Percentiles rank a stretch among this genome's conserved stretches.
phyloP scores from a whole-genome alignment of 1,140 invertebrate species.

The Camponotus floridanus region DNA sequence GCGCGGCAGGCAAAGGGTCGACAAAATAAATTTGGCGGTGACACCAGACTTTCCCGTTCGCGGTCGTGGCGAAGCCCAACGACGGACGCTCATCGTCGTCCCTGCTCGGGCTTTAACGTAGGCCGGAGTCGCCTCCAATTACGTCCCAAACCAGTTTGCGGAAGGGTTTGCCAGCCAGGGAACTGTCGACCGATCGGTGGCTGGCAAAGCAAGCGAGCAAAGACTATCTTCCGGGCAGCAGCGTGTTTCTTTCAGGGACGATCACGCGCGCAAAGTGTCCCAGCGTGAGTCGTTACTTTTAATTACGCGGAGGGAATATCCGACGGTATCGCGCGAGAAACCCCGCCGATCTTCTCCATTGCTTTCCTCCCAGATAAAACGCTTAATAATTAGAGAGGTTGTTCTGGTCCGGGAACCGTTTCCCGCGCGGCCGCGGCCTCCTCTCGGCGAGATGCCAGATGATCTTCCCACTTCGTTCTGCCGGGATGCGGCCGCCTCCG shows the following conservation, averaged over 20 bases:
- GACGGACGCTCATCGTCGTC: constrained; percentile 20
- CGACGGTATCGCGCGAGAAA: background rate
- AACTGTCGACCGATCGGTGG: constrained; percentile 30
- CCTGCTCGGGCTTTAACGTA: constrained; percentile 40
- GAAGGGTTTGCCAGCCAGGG: constrained; percentile 36
- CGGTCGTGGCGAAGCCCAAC: constrained; percentile 24
- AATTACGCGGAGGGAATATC: constrained; percentile 61
- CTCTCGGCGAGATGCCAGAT: constrained; percentile 66
- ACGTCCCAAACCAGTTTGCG: constrained; percentile 79
- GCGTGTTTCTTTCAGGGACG: constrained; percentile 20
- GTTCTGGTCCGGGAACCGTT: background rate
- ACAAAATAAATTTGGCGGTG: constrained; percentile 64
- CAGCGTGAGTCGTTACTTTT: constrained; percentile 47
- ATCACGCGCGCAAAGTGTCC: constrained; percentile 23
- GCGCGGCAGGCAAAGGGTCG: constrained; percentile 9
- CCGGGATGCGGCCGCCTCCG: background rate
- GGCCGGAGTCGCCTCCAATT: constrained; percentile 79
- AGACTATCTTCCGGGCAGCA: background rate
- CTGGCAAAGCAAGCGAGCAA: constrained; percentile 25
- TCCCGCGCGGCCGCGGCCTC: background rate
- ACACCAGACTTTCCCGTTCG: constrained; percentile 53
- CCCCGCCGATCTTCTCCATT: constrained; percentile 2
- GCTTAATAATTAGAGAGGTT: constrained; percentile 73
- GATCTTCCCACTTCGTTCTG: constrained; percentile 22
- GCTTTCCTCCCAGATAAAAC: constrained; percentile 64